Conservation (phyloP, 2,888 invertebrate species). For the Ennomos quercinarius region DNA sequence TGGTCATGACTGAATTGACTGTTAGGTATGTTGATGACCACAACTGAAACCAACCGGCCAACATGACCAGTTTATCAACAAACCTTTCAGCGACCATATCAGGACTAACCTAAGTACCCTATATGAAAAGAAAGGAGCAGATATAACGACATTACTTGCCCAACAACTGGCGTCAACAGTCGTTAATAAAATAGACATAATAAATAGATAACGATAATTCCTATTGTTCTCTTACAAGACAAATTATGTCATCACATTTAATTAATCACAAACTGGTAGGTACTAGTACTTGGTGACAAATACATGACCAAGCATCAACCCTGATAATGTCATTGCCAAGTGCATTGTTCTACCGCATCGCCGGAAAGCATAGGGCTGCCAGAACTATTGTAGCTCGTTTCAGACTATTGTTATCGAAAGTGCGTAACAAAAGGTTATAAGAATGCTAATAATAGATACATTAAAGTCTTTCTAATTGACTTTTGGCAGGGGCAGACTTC, state of each 20-base stretch:
- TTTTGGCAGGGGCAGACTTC: slow-evolving; percentile 33
- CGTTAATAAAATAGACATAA: neutral
- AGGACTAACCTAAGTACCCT: too few relatives aligned
- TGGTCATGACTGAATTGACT: too few relatives aligned
- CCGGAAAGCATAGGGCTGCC: slow-evolving; percentile 64
- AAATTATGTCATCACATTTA: slow-evolving; percentile 24
- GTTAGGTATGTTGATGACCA: too few relatives aligned
- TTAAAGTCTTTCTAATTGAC: slow-evolving; percentile 28
- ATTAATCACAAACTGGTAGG: slow-evolving; percentile 38
- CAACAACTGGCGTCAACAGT: too few relatives aligned
- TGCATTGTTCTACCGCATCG: slow-evolving; percentile 62
- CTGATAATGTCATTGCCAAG: slow-evolving; percentile 72
- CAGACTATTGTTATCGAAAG: slow-evolving; percentile 54
- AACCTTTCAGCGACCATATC: too few relatives aligned
- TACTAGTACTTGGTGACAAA: slow-evolving; percentile 44
- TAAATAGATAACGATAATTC: neutral
- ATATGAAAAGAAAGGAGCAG: too few relatives aligned
- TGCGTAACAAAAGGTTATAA: slow-evolving; percentile 34
- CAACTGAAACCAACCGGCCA: too few relatives aligned
- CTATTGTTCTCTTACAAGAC: slow-evolving; percentile 18
- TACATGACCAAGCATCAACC: slow-evolving; percentile 47
- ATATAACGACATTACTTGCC: too few relatives aligned
- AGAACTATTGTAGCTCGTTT: slow-evolving; percentile 66
- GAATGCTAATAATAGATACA: slow-evolving; percentile 29
- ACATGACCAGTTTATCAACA: too few relatives aligned